Evolutionary conservation across 2,113 vertebrate genomes (phyloP).

Genomic region (Periophthalmodon schlosseri): DNA sequence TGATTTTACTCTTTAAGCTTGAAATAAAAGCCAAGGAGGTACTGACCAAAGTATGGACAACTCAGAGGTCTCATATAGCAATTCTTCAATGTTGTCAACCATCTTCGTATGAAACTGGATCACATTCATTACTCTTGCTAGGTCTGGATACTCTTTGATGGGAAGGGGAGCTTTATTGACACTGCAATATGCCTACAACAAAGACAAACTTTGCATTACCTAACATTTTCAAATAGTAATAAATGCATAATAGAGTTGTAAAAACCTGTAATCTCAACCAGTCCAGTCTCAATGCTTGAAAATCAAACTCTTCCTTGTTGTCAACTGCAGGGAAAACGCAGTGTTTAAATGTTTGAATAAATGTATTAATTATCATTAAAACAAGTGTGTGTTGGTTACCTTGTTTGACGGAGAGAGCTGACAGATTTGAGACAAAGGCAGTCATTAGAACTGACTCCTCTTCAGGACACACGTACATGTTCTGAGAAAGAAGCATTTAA

Average conservation of each 20-base stretch:
- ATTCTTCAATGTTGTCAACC: constrained; percentile 81
- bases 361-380: not conserved
- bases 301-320: constrained; percentile 83
- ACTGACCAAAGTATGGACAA: constrained; percentile 86
- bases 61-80: constrained; percentile 85
- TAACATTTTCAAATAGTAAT: not conserved
- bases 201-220: not conserved
- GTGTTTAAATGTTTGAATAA: not conserved
- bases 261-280: constrained; percentile 94
- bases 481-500: constrained; percentile 67
- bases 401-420: constrained; percentile 85
- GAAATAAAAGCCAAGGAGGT: not conserved
- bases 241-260: not conserved
- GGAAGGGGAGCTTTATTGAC: constrained; percentile 84
- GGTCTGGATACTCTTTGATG: constrained; percentile 79
- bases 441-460: constrained; percentile 92
- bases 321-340: constrained; percentile 74
- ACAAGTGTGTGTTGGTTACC: constrained; percentile 63
- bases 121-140: constrained; percentile 90
- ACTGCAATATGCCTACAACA: constrained; percentile 86
- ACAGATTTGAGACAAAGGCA: constrained; percentile 88
- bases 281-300: constrained; percentile 85
- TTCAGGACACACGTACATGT: constrained; percentile 91
- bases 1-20: not conserved
- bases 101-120: constrained; percentile 89